A percentile compares a stretch with the other conserved stretches of the same genome.
Conservation (phyloP, 2,888 invertebrate genomes). For the Nasonia oneida region DNA sequence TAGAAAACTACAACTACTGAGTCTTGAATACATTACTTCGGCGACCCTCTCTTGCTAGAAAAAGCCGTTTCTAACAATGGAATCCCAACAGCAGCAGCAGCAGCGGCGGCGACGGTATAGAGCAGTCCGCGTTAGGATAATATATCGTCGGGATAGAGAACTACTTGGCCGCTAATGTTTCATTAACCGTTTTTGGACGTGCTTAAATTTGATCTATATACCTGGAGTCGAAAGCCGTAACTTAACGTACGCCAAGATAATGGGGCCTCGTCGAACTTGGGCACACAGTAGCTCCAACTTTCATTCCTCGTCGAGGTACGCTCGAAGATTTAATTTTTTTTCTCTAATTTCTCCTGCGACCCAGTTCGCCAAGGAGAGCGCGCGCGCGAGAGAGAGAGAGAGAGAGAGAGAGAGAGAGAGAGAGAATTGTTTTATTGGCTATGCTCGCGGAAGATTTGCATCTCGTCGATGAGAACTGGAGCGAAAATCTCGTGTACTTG, state of each 20-base stretch:
- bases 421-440: constrained; percentile 22
- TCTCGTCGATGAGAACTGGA: not conserved
- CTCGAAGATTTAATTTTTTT: constrained; percentile 27
- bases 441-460: not conserved
- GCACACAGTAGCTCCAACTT: constrained; percentile 39
- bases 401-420: not conserved
- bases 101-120: too few species aligned
- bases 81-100: constrained; percentile 1
- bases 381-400: not conserved
- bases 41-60: not conserved
- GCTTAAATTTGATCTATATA: constrained; percentile 55
- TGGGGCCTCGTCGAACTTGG: constrained; percentile 50
- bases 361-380: not conserved
- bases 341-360: not conserved
- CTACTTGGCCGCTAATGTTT: constrained; percentile 54
- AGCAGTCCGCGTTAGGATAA: constrained; percentile 36
- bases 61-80: constrained; percentile 49
- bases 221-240: constrained; percentile 25
- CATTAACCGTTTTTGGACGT: constrained; percentile 60
- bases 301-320: constrained; percentile 2
- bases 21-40: not conserved
- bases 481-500: not conserved
- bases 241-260: constrained; percentile 47
- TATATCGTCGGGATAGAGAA: constrained; percentile 53
- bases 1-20: not conserved